Evolutionary conservation across 1,140 invertebrate species (phyloP).

Genomic region (Atta cephalotes): DNA sequence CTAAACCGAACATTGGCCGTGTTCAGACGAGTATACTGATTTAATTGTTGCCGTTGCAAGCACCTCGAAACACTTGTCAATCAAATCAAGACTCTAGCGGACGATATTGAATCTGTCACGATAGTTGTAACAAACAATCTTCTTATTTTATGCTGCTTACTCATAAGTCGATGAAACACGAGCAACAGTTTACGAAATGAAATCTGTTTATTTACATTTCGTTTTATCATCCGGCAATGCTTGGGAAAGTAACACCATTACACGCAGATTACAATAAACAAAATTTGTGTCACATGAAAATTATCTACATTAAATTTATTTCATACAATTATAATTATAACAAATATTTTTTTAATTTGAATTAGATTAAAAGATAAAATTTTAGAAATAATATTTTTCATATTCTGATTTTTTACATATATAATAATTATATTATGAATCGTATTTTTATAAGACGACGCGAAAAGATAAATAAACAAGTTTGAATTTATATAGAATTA

Average conservation of each 20-base stretch:
- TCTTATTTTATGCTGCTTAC: neutral
- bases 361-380: neutral
- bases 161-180: neutral
- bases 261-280: neutral
- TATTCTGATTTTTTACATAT: neutral
- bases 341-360: neutral
- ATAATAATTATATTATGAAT: neutral
- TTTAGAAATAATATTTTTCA: neutral
- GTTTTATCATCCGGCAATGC: neutral
- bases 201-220: constrained; percentile 34
- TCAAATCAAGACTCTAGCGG: neutral
- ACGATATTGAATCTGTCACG: neutral
- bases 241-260: neutral
- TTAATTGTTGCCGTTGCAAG: constrained; percentile 3
- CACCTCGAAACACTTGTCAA: neutral
- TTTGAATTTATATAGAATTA: neutral
- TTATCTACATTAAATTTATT: neutral
- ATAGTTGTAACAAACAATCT: neutral
- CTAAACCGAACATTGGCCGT: constrained; percentile 5
- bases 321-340: neutral
- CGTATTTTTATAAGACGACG: neutral
- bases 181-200: neutral
- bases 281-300: neutral
- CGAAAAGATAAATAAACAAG: neutral
- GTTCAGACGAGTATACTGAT: neutral